Evolutionary conservation across 2,797 vertebrate genomes (phyloP).

Genomic region (Margarornis squamiger): DNA sequence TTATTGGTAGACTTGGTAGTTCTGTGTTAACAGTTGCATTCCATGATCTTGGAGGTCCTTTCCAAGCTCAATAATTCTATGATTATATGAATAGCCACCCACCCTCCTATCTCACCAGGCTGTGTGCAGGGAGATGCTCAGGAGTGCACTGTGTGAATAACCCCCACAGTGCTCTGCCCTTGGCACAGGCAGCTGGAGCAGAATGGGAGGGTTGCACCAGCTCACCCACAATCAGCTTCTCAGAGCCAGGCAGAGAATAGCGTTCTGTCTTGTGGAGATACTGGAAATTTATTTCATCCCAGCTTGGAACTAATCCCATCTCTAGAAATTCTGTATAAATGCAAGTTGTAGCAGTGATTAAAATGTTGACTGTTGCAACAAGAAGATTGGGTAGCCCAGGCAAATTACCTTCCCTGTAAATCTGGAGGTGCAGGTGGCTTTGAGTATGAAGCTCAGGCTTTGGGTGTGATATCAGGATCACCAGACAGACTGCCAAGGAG

Average conservation of each 20-base stretch:
- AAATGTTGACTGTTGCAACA: neutral
- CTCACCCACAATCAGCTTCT: slow-evolving; percentile 48
- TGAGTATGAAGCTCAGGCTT: neutral
- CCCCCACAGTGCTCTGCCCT: slow-evolving; percentile 29
- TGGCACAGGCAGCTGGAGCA: slow-evolving; percentile 24
- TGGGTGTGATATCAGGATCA: neutral
- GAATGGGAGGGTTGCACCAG: slow-evolving; percentile 36
- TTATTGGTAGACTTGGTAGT: neutral
- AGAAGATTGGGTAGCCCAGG: neutral
- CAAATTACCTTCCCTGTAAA: neutral
- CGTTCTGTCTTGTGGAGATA: neutral
- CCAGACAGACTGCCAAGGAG: neutral
- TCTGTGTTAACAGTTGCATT: neutral
- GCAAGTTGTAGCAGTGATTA: neutral
- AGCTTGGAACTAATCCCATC: neutral
- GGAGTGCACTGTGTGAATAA: neutral
- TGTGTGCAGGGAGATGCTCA: neutral
- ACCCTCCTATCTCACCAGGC: neutral
- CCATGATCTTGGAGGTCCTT: neutral
- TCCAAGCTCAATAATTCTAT: neutral
- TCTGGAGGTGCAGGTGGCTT: neutral
- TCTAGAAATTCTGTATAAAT: neutral
- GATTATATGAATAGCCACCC: neutral
- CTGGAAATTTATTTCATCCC: slow-evolving; percentile 1
- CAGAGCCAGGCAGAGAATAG: slow-evolving; percentile 43